Conservation (phyloP, 2,888 invertebrate genomes). For the Drosophila pseudotakahashii region DNA sequence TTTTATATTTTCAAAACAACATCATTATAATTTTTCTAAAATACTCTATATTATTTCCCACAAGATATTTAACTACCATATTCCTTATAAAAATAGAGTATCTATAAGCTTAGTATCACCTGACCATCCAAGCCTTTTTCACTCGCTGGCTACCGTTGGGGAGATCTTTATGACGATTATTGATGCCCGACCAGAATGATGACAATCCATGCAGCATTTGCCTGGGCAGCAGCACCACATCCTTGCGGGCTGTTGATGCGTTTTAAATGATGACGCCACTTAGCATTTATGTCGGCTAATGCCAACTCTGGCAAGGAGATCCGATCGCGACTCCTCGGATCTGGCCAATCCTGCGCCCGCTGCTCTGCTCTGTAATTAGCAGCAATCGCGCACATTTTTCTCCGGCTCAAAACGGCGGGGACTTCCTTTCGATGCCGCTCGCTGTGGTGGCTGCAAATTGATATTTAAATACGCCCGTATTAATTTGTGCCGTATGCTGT, state of each 20-base stretch:
- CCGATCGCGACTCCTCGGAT: not conserved
- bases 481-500: slow-evolving; percentile 66
- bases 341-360: slow-evolving; percentile 6
- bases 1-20: no score
- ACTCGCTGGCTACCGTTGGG: slow-evolving; percentile 64
- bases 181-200: slow-evolving; percentile 74
- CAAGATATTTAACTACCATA: no score
- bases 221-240: slow-evolving; percentile 45
- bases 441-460: slow-evolving; percentile 66
- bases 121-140: not conserved
- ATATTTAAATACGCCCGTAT: slow-evolving; percentile 82
- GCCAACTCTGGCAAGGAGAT: slow-evolving; percentile 47
- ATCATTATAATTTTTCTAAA: no score
- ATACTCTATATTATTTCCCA: no score
- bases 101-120: not conserved
- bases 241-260: slow-evolving; percentile 77
- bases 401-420: slow-evolving; percentile 36
- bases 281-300: slow-evolving; percentile 81
- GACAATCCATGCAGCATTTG: slow-evolving; percentile 63
- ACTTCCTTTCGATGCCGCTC: slow-evolving; percentile 27
- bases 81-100: not conserved
- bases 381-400: slow-evolving; percentile 77
- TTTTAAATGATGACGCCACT: slow-evolving; percentile 84
- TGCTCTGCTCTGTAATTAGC: slow-evolving; percentile 71
- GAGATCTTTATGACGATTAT: slow-evolving; percentile 77